Evolutionary conservation across 92 coral and sea anemone species (phyloP), one percentile per base, ranked within the genome.

Genomic region (Scolanthus callimorphus): DNA sequence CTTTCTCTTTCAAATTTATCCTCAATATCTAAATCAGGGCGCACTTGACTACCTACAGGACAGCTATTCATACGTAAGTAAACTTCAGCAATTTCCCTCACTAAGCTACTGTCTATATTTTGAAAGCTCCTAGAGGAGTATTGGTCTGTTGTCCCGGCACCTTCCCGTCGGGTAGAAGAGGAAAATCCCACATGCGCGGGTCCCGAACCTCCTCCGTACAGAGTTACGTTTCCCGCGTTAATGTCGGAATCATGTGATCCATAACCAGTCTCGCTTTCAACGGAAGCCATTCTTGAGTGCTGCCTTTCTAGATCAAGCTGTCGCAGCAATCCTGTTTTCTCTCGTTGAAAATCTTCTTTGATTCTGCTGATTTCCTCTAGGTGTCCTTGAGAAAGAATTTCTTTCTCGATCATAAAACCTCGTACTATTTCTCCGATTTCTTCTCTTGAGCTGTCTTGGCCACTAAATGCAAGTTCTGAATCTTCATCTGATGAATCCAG

Each of bases 1-100:
- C 85, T 60, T 53, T 89, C 94, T 28, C 83, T 79, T 51, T 94
- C 99, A 52, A 76, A 82, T 74, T 86, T 94, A 65, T 94, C 99
- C 66, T 94, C 99, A 6, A 89, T 62, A 66, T 94, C 99, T 20
- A 94, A 59, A 34, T 94, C 99, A 20, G 97, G 99, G 8, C 97
- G 79, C 13, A 94, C 72, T 39, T 84, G 75, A 55, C 96, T 81
- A 13, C 90, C 83, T 39, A 81, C 58, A 25, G 68, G 63, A 0
- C 92, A 86, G 57, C 72, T 80, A 62, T 89, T 83, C 75, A 94
- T 79, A 50, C 99, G 46, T 19, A 94, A 54, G 47, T 89, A 88
- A 0, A 84, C 85, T 46, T 91, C 96, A 11, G 96, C 96, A 45
- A 88, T 88, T 63, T 88, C 96, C 31, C 74, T 79, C 29, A 88